Conservation (phyloP, 2,888 invertebrate species). For the Pterostichus niger region DNA sequence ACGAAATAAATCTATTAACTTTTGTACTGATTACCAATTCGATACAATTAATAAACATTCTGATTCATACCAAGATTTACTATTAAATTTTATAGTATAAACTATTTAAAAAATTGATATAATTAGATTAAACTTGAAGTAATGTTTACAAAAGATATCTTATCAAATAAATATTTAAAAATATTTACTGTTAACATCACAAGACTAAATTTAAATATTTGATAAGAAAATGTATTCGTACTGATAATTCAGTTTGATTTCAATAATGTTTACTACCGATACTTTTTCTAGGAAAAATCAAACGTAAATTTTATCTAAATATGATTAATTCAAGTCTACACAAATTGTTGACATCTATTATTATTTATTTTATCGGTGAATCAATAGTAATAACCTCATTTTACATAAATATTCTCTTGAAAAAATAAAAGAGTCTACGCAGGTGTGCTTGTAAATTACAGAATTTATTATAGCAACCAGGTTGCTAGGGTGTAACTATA, state of each 20-base stretch:
- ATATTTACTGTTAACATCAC: slow-evolving; percentile 5
- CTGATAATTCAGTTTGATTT: slow-evolving; percentile 29
- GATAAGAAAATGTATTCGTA: slow-evolving; percentile 30
- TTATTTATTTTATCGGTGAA: slow-evolving; percentile 26
- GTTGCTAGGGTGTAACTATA: slow-evolving; percentile 10
- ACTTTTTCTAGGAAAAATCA: slow-evolving; percentile 48
- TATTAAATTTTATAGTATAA: background rate
- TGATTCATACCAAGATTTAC: slow-evolving; percentile 13
- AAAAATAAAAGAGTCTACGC: background rate
- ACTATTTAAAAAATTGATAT: slow-evolving; percentile 2
- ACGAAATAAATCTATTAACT: background rate
- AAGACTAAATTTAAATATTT: slow-evolving; percentile 47
- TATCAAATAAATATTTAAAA: slow-evolving; percentile 34
- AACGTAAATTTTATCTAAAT: slow-evolving; percentile 47
- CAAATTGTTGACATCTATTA: slow-evolving; percentile 30
- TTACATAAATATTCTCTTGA: background rate
- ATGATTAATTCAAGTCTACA: slow-evolving; percentile 21
- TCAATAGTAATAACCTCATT: slow-evolving; percentile 50
- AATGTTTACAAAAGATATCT: slow-evolving; percentile 23
- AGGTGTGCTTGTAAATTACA: no score
- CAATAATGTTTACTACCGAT: slow-evolving; percentile 38
- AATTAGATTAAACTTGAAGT: slow-evolving; percentile 14
- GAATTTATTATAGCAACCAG: slow-evolving; percentile 1
- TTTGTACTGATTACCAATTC: background rate
- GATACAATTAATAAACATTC: background rate